Conservation (phyloP, 1,140 invertebrate species). For the Carposina sasakii region DNA sequence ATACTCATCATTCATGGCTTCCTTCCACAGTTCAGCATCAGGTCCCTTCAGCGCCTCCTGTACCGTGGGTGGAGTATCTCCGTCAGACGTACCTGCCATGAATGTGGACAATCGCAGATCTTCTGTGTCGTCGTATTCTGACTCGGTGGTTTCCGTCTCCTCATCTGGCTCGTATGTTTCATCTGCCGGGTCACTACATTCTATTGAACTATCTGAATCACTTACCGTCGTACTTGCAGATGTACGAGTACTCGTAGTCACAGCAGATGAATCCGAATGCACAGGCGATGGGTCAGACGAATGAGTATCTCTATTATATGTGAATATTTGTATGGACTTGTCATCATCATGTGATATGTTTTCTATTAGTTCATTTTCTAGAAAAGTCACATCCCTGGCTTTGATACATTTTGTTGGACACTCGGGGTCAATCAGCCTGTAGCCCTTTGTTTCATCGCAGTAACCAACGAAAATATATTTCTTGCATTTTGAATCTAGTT, state of each 20-base stretch:
- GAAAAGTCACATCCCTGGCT: not conserved
- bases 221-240: too few relatives aligned
- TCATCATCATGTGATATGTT: too few relatives aligned
- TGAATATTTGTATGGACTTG: too few relatives aligned
- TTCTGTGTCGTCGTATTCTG: too few relatives aligned
- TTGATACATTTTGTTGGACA: not conserved
- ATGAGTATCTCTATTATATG: too few relatives aligned
- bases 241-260: too few relatives aligned
- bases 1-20: conserved; percentile 36
- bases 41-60: not conserved
- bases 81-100: too few relatives aligned
- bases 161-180: not conserved
- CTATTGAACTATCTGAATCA: too few relatives aligned
- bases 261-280: too few relatives aligned
- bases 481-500: conserved; percentile 2
- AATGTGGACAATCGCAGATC: too few relatives aligned
- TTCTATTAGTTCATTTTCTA: conserved; percentile 5
- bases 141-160: too few relatives aligned
- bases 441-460: conserved; percentile 10
- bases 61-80: not conserved
- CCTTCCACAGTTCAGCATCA: conserved; percentile 26
- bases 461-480: conserved; percentile 9
- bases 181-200: not conserved
- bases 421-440: conserved; percentile 1
- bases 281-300: too few relatives aligned